Evolutionary conservation across 2,113 vertebrate genomes (phyloP).

Genomic region (Mesocricetus auratus): DNA sequence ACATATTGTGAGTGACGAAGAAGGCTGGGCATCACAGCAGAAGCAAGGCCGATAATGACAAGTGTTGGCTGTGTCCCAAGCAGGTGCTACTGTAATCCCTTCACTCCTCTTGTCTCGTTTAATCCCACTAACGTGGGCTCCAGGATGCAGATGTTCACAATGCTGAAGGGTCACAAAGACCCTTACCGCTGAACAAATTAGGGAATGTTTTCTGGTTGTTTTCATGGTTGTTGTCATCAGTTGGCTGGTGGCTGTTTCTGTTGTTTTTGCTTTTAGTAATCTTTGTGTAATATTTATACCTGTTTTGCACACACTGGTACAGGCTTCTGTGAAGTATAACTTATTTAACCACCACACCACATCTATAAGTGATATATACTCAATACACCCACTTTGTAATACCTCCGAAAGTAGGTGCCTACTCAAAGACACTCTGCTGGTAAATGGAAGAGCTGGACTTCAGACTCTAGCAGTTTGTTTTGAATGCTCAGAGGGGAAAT

Average conservation of each 20-base stretch:
- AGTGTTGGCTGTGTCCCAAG: background rate
- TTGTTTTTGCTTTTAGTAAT: background rate
- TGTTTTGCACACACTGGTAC: background rate
- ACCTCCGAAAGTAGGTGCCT: background rate
- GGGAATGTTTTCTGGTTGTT: background rate
- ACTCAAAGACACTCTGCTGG: background rate
- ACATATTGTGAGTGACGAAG: slow-evolving; percentile 27
- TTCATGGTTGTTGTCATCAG: background rate
- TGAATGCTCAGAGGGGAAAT: background rate
- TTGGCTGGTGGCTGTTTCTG: background rate
- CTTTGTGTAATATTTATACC: background rate
- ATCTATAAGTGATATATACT: background rate
- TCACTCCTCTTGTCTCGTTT: background rate
- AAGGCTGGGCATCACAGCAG: background rate
- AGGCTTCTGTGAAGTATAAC: background rate
- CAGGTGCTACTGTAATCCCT: background rate
- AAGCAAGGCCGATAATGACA: background rate
- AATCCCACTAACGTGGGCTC: background rate
- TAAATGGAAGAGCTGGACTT: background rate
- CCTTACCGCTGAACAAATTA: background rate
- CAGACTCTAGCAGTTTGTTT: background rate
- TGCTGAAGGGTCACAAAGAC: background rate
- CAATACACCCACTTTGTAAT: background rate
- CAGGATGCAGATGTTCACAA: background rate
- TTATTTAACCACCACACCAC: background rate